Evolutionary conservation across 2,113 vertebrate species (phyloP).

Genomic region (Cyphomyrus discorhynchus): DNA sequence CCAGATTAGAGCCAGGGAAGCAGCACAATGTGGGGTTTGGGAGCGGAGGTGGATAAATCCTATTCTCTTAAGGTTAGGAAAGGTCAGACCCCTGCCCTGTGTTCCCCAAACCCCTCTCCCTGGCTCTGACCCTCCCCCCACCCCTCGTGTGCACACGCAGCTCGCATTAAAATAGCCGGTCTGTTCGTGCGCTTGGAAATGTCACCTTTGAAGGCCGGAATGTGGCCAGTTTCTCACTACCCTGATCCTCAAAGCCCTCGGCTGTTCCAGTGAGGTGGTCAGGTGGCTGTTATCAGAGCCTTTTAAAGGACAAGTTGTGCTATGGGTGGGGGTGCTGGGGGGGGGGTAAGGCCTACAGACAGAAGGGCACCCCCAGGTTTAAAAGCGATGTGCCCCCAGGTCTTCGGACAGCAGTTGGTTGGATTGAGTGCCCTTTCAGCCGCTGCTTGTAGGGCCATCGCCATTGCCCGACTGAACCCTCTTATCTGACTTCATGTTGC

Average conservation of each 20-base stretch:
- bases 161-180: constrained; percentile 35
- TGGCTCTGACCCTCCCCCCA: background rate
- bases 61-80: constrained; percentile 43
- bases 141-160: background rate
- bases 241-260: constrained; percentile 24
- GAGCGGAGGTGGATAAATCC: constrained; percentile 33
- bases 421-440: background rate
- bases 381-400: background rate
- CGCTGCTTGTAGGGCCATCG: background rate
- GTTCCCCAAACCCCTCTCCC: constrained; percentile 1
- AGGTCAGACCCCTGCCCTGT: constrained; percentile 40
- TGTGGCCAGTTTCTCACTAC: constrained; percentile 2
- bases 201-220: constrained; percentile 35
- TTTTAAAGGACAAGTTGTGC: constrained; percentile 1
- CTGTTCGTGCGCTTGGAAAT: constrained; percentile 17
- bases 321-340: background rate
- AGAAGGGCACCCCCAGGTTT: background rate
- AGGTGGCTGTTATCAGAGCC: constrained; percentile 12
- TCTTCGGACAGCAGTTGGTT: background rate
- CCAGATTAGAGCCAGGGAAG: constrained; percentile 16
- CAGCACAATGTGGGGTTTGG: constrained; percentile 16
- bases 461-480: background rate
- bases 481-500: background rate
- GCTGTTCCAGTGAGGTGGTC: constrained; percentile 4
- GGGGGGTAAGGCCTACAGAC: background rate